Base-by-base conservation (phyloP, 2,797 vertebrate species). In the Schizopygopsis pylzovi region DNA sequence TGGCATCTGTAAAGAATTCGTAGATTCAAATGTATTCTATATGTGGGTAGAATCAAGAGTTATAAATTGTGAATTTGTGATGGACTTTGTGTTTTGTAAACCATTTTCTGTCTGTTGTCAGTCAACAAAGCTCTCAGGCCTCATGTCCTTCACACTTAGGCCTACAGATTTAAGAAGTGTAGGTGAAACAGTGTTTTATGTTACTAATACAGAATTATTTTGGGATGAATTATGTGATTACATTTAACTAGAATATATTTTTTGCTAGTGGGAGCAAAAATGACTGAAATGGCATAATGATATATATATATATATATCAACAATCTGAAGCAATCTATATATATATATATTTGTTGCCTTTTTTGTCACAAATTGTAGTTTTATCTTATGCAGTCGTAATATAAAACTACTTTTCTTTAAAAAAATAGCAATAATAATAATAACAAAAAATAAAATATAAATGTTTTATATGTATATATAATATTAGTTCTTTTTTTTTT, bases 41-140 rank as follows among this genome's bases (percentile, higher is more conserved):
- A 63, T 37, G 20, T 33, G 54, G 77, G 54, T 45, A 79, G 22
- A 72, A 73, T 79, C 8, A 37, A 76, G 12, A 4, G 8, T 1
- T 70, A 83, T 85, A 41, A 83, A 47, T 65, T 70, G 15, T 45
- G 52, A 72, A 65, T 59, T 65, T 43, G 73, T 84, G 87, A 45
- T 8, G 11, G 33, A 63, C 67, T 52, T 41, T 73, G 90, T 95
- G 93, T 95, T 93, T 91, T 93, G 94, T 94, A 93, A 95, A 95
- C 91, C 54, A 54, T 67, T 25, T 63, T 85, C 77, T 93, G 93
- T 94, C 93, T 95, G 93, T 94, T 89, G 86, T 87, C 76, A 86
- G 87, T 87, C 47, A 82, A 89, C 87, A 76, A 15, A 79, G 47
- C 76, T 86, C 80, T 41, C 37, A 33, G 37, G 1, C 20, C 12